These are phyloP conservation scores for Urosaurus nigricauda DNA, from an alignment of 2,797 vertebrate genomes.

Conservation along the genomic window DNA sequence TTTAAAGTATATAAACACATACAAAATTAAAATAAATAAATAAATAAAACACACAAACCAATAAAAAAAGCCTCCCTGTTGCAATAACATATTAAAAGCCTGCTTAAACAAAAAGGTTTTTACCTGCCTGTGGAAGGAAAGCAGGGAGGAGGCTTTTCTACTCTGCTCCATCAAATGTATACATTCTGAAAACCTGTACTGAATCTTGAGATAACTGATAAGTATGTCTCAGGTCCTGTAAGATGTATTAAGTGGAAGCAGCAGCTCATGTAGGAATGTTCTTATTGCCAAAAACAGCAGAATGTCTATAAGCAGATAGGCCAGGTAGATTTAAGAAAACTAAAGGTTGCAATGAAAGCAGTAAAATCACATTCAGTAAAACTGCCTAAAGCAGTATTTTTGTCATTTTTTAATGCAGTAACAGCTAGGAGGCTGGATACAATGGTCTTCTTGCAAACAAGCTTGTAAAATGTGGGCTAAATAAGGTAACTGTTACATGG, in stretches of 20 bases:
- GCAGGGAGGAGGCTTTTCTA: too few relatives aligned
- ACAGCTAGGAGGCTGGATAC: not conserved
- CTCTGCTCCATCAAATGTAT: not conserved
- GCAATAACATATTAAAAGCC: too few relatives aligned
- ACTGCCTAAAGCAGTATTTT: not conserved
- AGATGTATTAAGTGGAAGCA: not conserved
- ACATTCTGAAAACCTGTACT: not conserved
- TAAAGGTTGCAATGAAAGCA: not conserved
- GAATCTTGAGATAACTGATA: not conserved
- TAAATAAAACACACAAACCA: too few relatives aligned
- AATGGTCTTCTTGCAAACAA: too few relatives aligned
- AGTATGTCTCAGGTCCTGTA: not conserved
- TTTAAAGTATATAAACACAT: too few relatives aligned
- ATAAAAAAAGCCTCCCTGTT: too few relatives aligned
- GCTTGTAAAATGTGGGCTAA: too few relatives aligned
- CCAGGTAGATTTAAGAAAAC: not conserved
- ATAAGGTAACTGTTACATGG: too few relatives aligned
- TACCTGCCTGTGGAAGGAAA: too few relatives aligned
- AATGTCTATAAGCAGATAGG: not conserved
- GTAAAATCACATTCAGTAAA: not conserved
- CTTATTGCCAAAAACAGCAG: not conserved
- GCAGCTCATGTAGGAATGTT: not conserved
- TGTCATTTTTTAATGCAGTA: not conserved
- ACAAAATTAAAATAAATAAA: too few relatives aligned
- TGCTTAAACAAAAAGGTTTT: too few relatives aligned